Evolutionary conservation across 2,113 vertebrate genomes (phyloP), one percentile per base, ranked within the genome.

Genomic region (Brienomyrus brachyistius): DNA sequence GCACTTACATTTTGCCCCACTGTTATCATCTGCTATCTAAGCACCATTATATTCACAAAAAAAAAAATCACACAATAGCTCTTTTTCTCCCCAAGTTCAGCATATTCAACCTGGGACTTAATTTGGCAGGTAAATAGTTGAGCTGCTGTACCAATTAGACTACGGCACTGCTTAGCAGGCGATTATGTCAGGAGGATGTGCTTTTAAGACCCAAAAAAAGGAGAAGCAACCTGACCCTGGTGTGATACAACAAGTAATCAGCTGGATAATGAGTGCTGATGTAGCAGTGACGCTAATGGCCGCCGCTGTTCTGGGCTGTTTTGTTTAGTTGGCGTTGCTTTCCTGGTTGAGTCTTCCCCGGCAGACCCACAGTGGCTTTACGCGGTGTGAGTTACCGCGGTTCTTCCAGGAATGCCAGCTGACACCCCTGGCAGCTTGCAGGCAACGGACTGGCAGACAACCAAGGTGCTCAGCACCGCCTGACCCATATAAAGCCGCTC

Each of bases 1-100:
- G 31, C 70, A 35, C 93, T 92, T 92, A 91, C 84, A 19, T 56
- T 54, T 45, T 21, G 54, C 84, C 23, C 59, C 43, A 10, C 43
- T 52, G 83, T 35, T 87, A 40, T 70, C 70, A 51, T 59, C 83
- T 86, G 59, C 56, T 35, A 35, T 74, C 56, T n/a, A 86, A 86
- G 84, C 56, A 54, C 89, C n/a, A 35, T 74, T 70, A 59, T 7
- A 51, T 70, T 50, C 50, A 74, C 15, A 51, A 62, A 86, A 56
- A 51, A 62, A 86, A 56, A 80, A 86, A 90, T 50, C 23, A 47
- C 47, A 74, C 59, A 86, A 87, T 70, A n/a, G 5, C 52, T 52
- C 11, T 62, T 90, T 31, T 80, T 19, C 83, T 77, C 47, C 77
- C 27, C 83, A 8, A 87, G 83, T 51, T 70, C 56, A 87, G 45